Percentiles rank a stretch among this genome's conserved stretches.
These are phyloP conservation scores for Agrotis segetum DNA, from an alignment of 2,888 invertebrate genomes.

Conservation along the genomic window DNA sequence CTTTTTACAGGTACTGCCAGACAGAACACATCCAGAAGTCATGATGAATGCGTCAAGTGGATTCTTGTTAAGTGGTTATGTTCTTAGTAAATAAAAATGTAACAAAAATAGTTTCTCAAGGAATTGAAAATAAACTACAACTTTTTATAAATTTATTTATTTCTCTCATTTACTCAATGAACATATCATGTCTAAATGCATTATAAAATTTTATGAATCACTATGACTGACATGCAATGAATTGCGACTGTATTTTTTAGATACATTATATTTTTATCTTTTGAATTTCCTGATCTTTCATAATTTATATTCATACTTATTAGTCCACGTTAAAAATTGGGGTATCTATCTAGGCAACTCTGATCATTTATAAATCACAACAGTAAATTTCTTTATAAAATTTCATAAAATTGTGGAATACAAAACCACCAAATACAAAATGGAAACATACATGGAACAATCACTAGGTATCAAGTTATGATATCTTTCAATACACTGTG, in stretches of 20 bases:
- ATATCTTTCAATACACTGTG: constrained; percentile 45
- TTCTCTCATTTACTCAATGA: constrained; percentile 82
- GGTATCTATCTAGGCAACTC: constrained; percentile 58
- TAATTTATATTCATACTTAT: constrained; percentile 48
- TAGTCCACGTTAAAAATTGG: constrained; percentile 54
- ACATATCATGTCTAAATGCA: constrained; percentile 83
- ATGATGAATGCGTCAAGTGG: constrained; percentile 97
- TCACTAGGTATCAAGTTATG: constrained; percentile 46
- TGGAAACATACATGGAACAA: constrained; percentile 58
- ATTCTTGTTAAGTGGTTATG: constrained; percentile 95
- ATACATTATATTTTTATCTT: constrained; percentile 49
- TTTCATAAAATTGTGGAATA: constrained; percentile 60
- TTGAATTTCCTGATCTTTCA: constrained; percentile 40
- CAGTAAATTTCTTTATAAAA: constrained; percentile 65
- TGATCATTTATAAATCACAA: constrained; percentile 63
- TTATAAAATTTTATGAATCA: constrained; percentile 78
- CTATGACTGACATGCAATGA: constrained; percentile 74
- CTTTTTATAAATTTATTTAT: constrained; percentile 80
- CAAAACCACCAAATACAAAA: constrained; percentile 64
- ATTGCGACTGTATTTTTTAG: constrained; percentile 66
- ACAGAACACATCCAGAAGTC: constrained; percentile 98
- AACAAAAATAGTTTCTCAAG: constrained; percentile 18
- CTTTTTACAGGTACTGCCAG: constrained; percentile 91
- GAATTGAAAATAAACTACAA: constrained; percentile 56
- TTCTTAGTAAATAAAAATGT: constrained; percentile 82